These are phyloP conservation scores for Myrmecophaga tridactyla DNA, from an alignment of 2,113 vertebrate genomes.

Conservation along the genomic window DNA sequence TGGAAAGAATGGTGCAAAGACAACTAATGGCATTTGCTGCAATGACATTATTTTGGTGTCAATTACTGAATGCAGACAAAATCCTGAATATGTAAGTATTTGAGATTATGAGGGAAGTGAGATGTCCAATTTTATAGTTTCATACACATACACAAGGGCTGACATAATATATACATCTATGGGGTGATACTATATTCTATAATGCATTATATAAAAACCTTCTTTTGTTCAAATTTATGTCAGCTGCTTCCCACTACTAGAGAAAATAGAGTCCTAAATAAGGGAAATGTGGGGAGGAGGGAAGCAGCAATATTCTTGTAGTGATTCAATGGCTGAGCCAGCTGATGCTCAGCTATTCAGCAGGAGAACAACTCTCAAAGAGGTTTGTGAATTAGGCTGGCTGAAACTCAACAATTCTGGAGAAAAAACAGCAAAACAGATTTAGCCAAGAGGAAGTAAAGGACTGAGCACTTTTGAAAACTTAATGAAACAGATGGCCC, in stretches of 20 bases:
- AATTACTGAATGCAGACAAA: background rate
- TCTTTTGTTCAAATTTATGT: slow-evolving; percentile 47
- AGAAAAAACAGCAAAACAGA: slow-evolving; percentile 9
- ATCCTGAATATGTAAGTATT: background rate
- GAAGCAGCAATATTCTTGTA: background rate
- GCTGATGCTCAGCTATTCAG: slow-evolving; percentile 72
- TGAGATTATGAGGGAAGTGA: background rate
- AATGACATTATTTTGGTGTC: background rate
- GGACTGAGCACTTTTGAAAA: slow-evolving; percentile 40
- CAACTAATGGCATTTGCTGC: background rate
- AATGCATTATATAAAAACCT: slow-evolving; percentile 10
- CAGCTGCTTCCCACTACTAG: slow-evolving; percentile 34
- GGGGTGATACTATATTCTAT: background rate
- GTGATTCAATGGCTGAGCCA: slow-evolving; percentile 59
- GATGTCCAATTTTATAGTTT: background rate
- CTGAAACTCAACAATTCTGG: slow-evolving; percentile 61
- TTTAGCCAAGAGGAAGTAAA: slow-evolving; percentile 71
- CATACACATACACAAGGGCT: background rate
- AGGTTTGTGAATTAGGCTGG: slow-evolving; percentile 68
- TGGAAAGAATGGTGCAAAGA: background rate
- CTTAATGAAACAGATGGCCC: slow-evolving; percentile 75
- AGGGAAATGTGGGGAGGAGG: background rate
- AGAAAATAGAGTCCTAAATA: slow-evolving; percentile 61
- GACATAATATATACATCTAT: background rate
- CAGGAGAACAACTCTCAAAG: slow-evolving; percentile 65